These are phyloP conservation scores for Sula dactylatra DNA, from an alignment of 2,113 vertebrate genomes.

Conservation along the genomic window DNA sequence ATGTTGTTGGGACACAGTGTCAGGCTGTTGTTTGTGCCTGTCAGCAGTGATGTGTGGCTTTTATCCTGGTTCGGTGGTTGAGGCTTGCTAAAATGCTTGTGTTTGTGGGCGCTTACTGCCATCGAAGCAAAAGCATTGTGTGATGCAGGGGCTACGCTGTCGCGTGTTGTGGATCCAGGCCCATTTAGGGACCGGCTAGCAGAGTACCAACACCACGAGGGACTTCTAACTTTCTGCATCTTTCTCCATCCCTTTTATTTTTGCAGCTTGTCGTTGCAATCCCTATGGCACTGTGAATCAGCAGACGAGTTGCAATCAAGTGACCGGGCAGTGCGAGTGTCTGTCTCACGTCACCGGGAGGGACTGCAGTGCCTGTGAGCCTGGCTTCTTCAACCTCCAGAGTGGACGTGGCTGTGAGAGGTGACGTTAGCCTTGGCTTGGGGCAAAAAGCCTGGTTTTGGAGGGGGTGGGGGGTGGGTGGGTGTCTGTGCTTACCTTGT, in stretches of 20 bases:
- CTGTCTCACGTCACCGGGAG: slow-evolving; percentile 83
- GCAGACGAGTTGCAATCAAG: slow-evolving; percentile 82
- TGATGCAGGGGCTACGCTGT: neutral
- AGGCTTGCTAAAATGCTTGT: neutral
- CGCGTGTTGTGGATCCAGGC: neutral
- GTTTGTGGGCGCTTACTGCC: neutral
- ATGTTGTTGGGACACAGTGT: neutral
- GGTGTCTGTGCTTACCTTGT: neutral
- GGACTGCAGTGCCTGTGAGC: slow-evolving; percentile 88
- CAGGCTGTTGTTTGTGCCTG: rapidly evolving
- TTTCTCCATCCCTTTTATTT: neutral
- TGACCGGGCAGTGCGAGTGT: slow-evolving; percentile 91
- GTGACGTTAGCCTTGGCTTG: slow-evolving; percentile 53
- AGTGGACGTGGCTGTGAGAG: slow-evolving; percentile 87
- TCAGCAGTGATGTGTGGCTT: neutral
- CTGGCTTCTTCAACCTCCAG: slow-evolving; percentile 91
- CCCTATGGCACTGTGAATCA: slow-evolving; percentile 77
- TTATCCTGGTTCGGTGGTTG: neutral
- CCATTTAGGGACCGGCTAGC: neutral
- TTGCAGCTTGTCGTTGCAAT: slow-evolving; percentile 89
- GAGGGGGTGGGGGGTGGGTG: no score
- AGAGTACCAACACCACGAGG: neutral
- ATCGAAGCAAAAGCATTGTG: neutral
- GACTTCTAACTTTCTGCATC: neutral
- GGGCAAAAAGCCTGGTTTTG: neutral